Base-by-base conservation (phyloP, 2,113 vertebrate species). In the Proterorhinus semilunaris region DNA sequence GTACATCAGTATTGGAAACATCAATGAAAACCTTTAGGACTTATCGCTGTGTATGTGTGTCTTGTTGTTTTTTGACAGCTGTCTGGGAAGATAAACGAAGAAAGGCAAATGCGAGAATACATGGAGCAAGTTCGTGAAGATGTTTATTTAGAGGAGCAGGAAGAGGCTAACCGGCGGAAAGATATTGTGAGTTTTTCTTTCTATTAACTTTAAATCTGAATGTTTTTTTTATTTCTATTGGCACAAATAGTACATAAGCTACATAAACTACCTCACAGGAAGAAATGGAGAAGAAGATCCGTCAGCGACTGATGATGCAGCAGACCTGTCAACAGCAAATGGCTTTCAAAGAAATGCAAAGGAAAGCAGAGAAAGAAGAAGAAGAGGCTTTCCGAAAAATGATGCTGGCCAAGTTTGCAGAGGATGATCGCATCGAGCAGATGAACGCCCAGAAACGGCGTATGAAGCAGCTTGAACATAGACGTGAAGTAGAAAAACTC, bases 391-490 rank as follows among this genome's bases (percentile, higher is more conserved):
- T 96, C 75, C 90, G 91, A 47, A 89, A 87, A 52, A 83, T 64
- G 7, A 93, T 94, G 91, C 84, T 98, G 83, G 95, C 92, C 10
- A 97, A 95, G 87, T 91, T 96, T 51, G 96, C 96, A 0, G 96
- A 99, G 83, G 95, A 98, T 0, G 96, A 98, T 70, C 94, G 92
- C 5, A 79, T 95, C 3, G 96, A 98, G 71, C 92, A 96, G 89
- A 94, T 98, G 95, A 98, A 96, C 0, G 92, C 91, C 8, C 95
- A 95, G 82, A 96, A 91, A 51, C 89, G 84, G 1, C 94, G 95
- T 57, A 93, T 95, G 95, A 99, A 95, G 81, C 94, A 96, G 61
- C 90, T 95, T 0, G 95, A 99, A 75, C 95, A 98, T 83, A 92
- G 75, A 68, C 91, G 80, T 4, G 95, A 93, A 0, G 94, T 96